Percentiles rank a stretch among this genome's conserved stretches.
Conservation (phyloP, 2,888 invertebrate species). For the Napeogenes inachia region DNA sequence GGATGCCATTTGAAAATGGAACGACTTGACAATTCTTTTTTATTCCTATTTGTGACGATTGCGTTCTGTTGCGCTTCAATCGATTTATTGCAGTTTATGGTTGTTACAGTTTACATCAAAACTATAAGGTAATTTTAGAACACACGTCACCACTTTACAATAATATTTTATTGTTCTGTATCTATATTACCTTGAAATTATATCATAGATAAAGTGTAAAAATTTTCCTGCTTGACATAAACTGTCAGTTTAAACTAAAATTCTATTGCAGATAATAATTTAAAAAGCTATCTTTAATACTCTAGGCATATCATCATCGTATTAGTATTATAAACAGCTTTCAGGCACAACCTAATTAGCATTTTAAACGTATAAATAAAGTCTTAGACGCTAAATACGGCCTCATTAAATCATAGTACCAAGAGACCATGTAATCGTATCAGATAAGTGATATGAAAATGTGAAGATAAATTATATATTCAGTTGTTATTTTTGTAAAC, state of each 20-base stretch:
- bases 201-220: too few species aligned
- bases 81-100: conserved; percentile 26
- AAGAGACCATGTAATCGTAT: conserved; percentile 27
- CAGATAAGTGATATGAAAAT: conserved; percentile 13
- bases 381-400: conserved; percentile 10
- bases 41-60: conserved; percentile 51
- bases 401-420: conserved; percentile 22
- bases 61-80: conserved; percentile 39
- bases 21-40: conserved; percentile 48
- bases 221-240: too few species aligned
- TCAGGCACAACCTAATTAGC: conserved; percentile 16
- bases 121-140: background rate
- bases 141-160: background rate
- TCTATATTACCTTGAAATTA: too few species aligned
- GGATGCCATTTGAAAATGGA: conserved; percentile 49
- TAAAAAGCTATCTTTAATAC: background rate
- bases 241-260: too few species aligned
- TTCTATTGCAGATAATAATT: too few species aligned
- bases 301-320: conserved; percentile 1
- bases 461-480: background rate
- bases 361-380: conserved; percentile 21
- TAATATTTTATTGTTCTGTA: too few species aligned
- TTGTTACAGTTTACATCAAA: background rate
- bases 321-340: conserved; percentile 11
- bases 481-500: background rate